phyloP scores from a whole-genome alignment of 2,113 vertebrate genomes.

The Vulpes ferrilata region DNA sequence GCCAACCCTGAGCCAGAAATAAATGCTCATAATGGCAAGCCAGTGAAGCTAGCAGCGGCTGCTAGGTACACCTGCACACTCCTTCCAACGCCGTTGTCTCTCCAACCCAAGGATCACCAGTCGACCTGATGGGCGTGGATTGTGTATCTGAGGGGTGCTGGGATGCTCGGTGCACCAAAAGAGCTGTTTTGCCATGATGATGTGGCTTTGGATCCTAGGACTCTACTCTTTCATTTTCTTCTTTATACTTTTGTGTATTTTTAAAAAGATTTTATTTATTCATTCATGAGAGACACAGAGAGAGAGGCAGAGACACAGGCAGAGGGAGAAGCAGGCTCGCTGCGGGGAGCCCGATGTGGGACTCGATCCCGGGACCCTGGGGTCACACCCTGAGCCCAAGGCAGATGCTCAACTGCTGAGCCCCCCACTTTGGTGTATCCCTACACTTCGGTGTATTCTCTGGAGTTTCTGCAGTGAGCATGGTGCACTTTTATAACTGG shows the following conservation, averaged over 20 bases:
- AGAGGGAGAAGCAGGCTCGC: too few relatives aligned
- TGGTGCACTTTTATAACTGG: not conserved
- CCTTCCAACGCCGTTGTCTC: not conserved
- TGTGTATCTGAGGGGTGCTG: not conserved
- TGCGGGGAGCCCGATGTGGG: too few relatives aligned
- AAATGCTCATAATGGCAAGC: not conserved
- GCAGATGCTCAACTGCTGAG: too few relatives aligned
- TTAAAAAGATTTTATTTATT: too few relatives aligned
- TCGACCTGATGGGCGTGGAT: not conserved
- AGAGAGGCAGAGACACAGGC: too few relatives aligned
- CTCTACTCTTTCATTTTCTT: not conserved
- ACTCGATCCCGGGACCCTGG: too few relatives aligned
- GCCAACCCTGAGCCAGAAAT: not conserved
- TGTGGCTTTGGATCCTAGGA: not conserved
- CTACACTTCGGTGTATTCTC: not conserved
- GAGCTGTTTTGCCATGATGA: not conserved
- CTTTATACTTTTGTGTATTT: not conserved
- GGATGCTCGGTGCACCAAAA: too few relatives aligned
- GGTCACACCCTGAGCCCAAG: too few relatives aligned
- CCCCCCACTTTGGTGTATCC: too few relatives aligned
- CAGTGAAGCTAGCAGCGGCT: not conserved
- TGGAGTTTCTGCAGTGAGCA: not conserved
- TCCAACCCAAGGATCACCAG: not conserved
- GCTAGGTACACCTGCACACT: not conserved
- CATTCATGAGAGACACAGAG: too few relatives aligned